Evolutionary conservation across 2,113 vertebrate species (phyloP), one percentile per base, ranked within the genome.

Genomic region (Dinomys branickii): DNA sequence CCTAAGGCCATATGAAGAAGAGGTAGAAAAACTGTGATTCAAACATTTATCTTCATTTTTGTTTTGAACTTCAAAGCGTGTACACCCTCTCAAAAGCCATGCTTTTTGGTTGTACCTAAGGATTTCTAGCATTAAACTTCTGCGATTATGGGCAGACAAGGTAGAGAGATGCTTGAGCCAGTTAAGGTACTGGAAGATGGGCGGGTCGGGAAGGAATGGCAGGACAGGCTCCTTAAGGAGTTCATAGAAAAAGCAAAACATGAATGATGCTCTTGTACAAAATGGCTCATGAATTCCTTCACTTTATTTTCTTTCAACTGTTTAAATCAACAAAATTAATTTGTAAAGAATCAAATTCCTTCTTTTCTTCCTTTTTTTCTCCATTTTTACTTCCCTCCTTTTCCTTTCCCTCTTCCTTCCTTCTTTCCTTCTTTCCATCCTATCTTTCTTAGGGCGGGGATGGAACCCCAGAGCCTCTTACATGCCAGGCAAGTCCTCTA

Each of bases 81-180:
- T 38, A 33, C 41, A 35, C n/a, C 30, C 38, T 91, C 77, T 56
- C 44, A 82, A 30, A 78, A 52, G 47, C 19, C 50, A 47, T 24
- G 81, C 61, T 94, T 90, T 75, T 67, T 38, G 75, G 20, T 63
- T 71, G 47, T 44, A 35, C n/a, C 33, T 63, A 61, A 95, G 81
- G 47, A 82, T 26, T 94, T 91, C 59, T 28, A 22, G 20, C 22
- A 87, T 94, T 85, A 77, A 88, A 84, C 22, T 92, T 85, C 52
- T 65, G 7, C 61, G 69, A 91, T 81, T 84, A 50, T 69, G 2
- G 26, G 96, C 52, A 92, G 59, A 78, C 5, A 6, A 81, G 24
- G 82, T 28, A n/a, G 24, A 65, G 0, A 47, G 69, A 11, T 12
- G 44, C n/a, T 71, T 94, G 69, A 20, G 54, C 61, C 75, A 86